Base-by-base conservation (phyloP, 37 sponge, comb jelly and placozoan genomes). In the Crambe crambe region DNA sequence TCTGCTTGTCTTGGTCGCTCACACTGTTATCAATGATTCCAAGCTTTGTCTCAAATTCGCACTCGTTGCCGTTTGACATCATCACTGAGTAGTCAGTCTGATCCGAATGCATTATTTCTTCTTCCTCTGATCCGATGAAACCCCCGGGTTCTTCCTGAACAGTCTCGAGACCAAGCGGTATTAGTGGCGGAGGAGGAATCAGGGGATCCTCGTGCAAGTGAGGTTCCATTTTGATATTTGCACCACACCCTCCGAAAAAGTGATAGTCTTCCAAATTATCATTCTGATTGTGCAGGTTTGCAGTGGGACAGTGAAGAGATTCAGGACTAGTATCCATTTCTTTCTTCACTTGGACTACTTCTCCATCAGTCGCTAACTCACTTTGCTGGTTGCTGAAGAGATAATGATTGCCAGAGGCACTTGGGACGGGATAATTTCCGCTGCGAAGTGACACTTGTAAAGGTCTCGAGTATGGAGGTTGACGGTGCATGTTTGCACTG, bases 1-100 rank as follows among this genome's bases (percentile, higher is more conserved):
- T 85, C 76, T 42, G 61, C 42, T 77, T 74, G 22, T 68, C 69
- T 6, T n/a, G 43, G 42, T 71, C 42, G 9, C 39, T 72, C 26
- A 25, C 37, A 26, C 35, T 10, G 63, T 35, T 36, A 42, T 41
- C 68, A 9, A 36, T 42, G 6, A 51, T 73, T n/a, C 35, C 56
- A 30, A 25, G 38, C 36, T 76, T 84, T 37, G 58, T 40, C 69
- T 84, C 77, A 30, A 68, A 30, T 34, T 86, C 86, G 37, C 68
- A 73, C 22, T 86, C 78, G 21, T 35, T 73, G 2, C 62, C 83
- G 43, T 56, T 81, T 2, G 58, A 36, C 4, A 62, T 39, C 43
- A 57, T 39, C n/a, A n/a, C n/a, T 23, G 76, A 76, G 71, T 76
- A 75, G 47, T 84, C 68, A 10, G 77, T 57, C 27, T 25, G 70